Conservation (phyloP, 2,797 vertebrate species). For the Gallinago nigripennis region DNA sequence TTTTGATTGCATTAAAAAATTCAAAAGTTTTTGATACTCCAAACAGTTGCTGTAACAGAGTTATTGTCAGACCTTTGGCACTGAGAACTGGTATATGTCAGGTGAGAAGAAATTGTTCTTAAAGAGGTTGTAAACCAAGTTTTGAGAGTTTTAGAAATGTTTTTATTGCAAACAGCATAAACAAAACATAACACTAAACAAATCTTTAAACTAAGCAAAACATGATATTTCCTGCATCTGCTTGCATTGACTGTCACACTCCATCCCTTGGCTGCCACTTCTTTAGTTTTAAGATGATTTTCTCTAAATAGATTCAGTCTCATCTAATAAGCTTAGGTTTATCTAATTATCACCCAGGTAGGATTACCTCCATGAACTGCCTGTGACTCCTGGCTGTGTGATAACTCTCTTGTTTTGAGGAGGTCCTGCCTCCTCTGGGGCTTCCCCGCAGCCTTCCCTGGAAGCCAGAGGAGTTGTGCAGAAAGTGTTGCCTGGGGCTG, state of each 20-base stretch:
- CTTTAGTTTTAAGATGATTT: slow-evolving; percentile 24
- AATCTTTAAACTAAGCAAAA: neutral
- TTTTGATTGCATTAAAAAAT: neutral
- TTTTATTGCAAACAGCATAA: neutral
- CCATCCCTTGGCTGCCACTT: neutral
- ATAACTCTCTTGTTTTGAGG: neutral
- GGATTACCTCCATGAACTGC: slow-evolving; percentile 37
- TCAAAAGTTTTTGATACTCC: neutral
- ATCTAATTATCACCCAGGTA: slow-evolving; percentile 60
- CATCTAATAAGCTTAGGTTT: slow-evolving; percentile 63
- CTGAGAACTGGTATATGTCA: neutral
- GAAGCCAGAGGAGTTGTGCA: neutral
- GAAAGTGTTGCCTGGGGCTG: neutral
- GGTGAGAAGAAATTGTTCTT: neutral
- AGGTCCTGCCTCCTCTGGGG: neutral
- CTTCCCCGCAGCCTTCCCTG: neutral
- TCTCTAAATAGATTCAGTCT: slow-evolving; percentile 54
- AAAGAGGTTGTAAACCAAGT: neutral
- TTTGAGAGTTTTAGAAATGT: neutral
- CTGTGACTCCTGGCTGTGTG: neutral
- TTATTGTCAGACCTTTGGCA: neutral
- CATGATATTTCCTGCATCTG: neutral
- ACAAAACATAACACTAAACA: neutral
- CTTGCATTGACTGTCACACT: neutral
- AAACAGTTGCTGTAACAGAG: neutral